Percentiles rank a stretch among this genome's conserved stretches.
phyloP scores from a whole-genome alignment of 64 coral and sea anemone genomes.

The Montipora capricornis region DNA sequence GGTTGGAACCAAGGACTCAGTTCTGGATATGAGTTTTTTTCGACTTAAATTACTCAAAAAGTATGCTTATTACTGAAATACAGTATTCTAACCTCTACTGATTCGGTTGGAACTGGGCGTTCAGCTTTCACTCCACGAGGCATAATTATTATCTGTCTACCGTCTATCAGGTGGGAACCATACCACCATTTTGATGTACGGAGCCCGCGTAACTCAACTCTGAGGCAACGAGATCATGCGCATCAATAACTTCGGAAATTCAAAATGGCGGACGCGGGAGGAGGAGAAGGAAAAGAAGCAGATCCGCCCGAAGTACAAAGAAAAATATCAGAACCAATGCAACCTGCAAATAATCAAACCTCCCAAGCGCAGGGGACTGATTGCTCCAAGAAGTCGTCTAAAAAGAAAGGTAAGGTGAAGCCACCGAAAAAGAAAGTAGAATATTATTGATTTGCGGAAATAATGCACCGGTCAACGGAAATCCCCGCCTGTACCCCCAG shows the following conservation, averaged over 20 bases:
- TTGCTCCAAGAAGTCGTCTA: constrained; percentile 51
- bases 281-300: background rate
- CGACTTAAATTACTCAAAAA: too few relatives aligned
- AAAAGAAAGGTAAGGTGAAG: constrained; percentile 65
- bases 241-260: background rate
- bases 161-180: background rate
- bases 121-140: constrained; percentile 96
- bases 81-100: constrained; percentile 75
- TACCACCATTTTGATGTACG: constrained; percentile 82
- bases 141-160: constrained; percentile 15
- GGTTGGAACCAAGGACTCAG: too few relatives aligned
- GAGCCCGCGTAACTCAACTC: constrained; percentile 57
- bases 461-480: too few relatives aligned
- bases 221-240: constrained; percentile 15
- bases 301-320: background rate
- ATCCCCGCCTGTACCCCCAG: too few relatives aligned
- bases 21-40: too few relatives aligned
- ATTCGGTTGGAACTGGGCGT: constrained; percentile 79
- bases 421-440: too few relatives aligned
- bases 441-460: too few relatives aligned
- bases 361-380: constrained; percentile 31
- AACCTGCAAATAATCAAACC: constrained; percentile 1
- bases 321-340: constrained; percentile 31
- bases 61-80: background rate
- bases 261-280: constrained; percentile 84